Evolutionary conservation across 1,140 invertebrate genomes (phyloP).

Genomic region (Agraylea sexmaculata): DNA sequence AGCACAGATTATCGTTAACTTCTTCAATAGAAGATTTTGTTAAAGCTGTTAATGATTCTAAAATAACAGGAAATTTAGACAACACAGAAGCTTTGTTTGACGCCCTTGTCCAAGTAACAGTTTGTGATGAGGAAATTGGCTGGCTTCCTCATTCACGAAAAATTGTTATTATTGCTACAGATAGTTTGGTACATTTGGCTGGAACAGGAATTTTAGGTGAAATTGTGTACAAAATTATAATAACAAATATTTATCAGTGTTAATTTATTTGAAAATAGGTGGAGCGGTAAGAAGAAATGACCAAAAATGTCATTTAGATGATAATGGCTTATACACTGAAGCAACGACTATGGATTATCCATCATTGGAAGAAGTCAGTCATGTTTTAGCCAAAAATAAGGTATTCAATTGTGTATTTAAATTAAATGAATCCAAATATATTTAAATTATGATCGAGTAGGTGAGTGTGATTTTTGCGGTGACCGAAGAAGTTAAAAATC

Average conservation of each 20-base stretch:
- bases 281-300: slow-evolving; percentile 40
- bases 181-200: slow-evolving; percentile 51
- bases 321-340: slow-evolving; percentile 41
- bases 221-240: not conserved
- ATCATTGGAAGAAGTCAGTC: slow-evolving; percentile 46
- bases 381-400: slow-evolving; percentile 42
- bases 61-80: slow-evolving; percentile 91
- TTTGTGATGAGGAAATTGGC: slow-evolving; percentile 62
- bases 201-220: slow-evolving; percentile 48
- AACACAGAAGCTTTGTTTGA: slow-evolving; percentile 96
- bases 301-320: slow-evolving; percentile 42
- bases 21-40: slow-evolving; percentile 31
- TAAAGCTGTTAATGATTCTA: slow-evolving; percentile 46
- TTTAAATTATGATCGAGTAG: slow-evolving; percentile 23
- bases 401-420: slow-evolving; percentile 24
- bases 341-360: slow-evolving; percentile 48
- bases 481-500: slow-evolving; percentile 37
- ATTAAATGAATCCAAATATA: slow-evolving; percentile 6
- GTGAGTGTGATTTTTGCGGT: slow-evolving; percentile 51
- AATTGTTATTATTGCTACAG: slow-evolving; percentile 49
- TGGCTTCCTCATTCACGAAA: slow-evolving; percentile 46
- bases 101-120: slow-evolving; percentile 95
- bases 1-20: slow-evolving; percentile 50
- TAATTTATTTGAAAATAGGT: slow-evolving; percentile 24
- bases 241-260: not conserved